These are phyloP conservation scores for Hirundo rustica DNA, from an alignment of 2,797 vertebrate species.

Conservation along the genomic window DNA sequence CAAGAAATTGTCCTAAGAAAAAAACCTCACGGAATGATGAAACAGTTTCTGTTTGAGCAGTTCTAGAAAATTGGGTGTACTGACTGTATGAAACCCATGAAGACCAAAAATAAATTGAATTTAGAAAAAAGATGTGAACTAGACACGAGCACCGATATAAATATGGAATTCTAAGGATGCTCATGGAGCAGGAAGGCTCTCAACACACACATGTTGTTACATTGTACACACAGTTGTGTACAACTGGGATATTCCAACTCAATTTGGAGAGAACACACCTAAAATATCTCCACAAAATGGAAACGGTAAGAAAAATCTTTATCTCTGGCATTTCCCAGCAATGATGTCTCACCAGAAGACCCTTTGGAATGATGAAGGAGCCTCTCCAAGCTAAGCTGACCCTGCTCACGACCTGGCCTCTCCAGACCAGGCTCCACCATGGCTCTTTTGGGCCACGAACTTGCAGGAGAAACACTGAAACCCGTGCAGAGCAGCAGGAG, in stretches of 20 bases:
- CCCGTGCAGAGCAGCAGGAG: neutral
- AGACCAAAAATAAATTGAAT: neutral
- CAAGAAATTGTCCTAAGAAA: neutral
- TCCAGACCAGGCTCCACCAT: neutral
- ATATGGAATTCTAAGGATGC: neutral
- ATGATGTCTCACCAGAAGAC: neutral
- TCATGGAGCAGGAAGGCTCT: neutral
- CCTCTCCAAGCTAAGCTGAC: neutral
- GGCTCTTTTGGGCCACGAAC: rapidly evolving
- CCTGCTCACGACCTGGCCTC: rapidly evolving
- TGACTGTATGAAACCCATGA: neutral
- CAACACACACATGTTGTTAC: rapidly evolving
- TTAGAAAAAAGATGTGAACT: neutral
- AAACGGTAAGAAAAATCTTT: neutral
- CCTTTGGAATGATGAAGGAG: neutral
- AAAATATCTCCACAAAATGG: neutral
- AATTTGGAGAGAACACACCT: neutral
- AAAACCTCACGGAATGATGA: rapidly evolving
- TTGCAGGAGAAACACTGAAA: neutral
- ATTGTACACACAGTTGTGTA: too few relatives aligned
- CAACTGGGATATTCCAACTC: neutral
- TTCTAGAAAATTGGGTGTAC: neutral
- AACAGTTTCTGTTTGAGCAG: neutral
- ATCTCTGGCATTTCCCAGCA: neutral
- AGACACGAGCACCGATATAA: neutral